Conservation (phyloP, 2,797 vertebrate species). For the Fratercula arctica region DNA sequence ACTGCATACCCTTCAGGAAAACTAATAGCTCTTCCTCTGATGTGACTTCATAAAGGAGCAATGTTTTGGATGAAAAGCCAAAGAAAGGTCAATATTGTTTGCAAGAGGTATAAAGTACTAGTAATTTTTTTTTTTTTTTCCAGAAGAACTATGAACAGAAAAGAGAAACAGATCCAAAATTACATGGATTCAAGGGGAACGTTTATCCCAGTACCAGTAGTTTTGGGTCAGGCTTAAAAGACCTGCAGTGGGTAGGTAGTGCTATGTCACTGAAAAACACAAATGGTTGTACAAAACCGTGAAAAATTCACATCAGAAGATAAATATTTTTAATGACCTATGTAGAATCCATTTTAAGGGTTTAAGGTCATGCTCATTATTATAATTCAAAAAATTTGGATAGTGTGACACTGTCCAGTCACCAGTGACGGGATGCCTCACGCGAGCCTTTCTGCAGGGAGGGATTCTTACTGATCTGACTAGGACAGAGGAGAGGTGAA, state of each 20-base stretch:
- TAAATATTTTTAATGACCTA: not conserved
- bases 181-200: not conserved
- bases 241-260: not conserved
- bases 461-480: not conserved
- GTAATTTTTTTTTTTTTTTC: not conserved
- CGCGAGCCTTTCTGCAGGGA: rapidly evolving
- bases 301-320: not conserved
- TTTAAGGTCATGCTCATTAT: not conserved
- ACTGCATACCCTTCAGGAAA: not conserved
- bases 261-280: not conserved
- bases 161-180: not conserved
- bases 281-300: not conserved
- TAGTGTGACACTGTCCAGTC: not conserved
- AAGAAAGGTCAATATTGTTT: not conserved
- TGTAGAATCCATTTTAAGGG: not conserved
- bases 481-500: not conserved
- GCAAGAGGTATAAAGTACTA: not conserved
- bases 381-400: not conserved
- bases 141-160: not conserved
- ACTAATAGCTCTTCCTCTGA: not conserved
- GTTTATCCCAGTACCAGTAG: not conserved
- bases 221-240: not conserved
- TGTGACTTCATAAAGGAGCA: not conserved
- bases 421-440: not conserved
- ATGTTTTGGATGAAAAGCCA: not conserved